A percentile compares a stretch with the other conserved stretches of the same genome.
phyloP scores from a whole-genome alignment of 2,888 invertebrate species.

The Ochropleura plecta region DNA sequence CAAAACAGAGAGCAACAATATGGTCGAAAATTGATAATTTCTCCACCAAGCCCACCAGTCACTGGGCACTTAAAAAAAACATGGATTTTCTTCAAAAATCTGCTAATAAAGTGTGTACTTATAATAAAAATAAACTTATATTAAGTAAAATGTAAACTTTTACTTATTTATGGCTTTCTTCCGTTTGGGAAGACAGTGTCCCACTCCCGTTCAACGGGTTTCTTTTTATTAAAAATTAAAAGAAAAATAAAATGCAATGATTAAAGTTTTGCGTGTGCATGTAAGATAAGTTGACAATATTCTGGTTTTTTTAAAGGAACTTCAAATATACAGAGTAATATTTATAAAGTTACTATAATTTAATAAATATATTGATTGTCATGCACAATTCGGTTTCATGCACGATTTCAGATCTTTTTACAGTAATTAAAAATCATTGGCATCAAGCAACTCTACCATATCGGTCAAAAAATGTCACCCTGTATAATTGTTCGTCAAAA shows the following conservation, averaged over 20 bases:
- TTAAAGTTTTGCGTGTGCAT: slow-evolving; percentile 28
- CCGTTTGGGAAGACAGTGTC: slow-evolving; percentile 70
- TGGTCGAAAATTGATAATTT: slow-evolving; percentile 27
- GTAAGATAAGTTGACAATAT: neutral
- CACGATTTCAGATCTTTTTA: slow-evolving; percentile 51
- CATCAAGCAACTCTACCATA: slow-evolving; percentile 2
- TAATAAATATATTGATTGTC: slow-evolving; percentile 26
- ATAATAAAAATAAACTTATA: slow-evolving; percentile 61
- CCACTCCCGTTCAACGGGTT: slow-evolving; percentile 77
- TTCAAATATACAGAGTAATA: slow-evolving; percentile 28
- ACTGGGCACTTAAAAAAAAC: slow-evolving; percentile 56
- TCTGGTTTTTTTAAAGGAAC: neutral
- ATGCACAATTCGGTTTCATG: slow-evolving; percentile 48
- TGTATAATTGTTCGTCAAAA: slow-evolving; percentile 16
- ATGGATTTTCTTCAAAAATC: slow-evolving; percentile 49
- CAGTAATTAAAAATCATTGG: slow-evolving; percentile 47
- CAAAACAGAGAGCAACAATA: slow-evolving; percentile 43
- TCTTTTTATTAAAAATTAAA: slow-evolving; percentile 45
- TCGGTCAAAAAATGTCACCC: slow-evolving; percentile 12
- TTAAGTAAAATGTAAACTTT: slow-evolving; percentile 65
- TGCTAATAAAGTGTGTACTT: slow-evolving; percentile 63
- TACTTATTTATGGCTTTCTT: slow-evolving; percentile 67
- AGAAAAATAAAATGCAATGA: slow-evolving; percentile 63
- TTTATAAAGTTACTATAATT: slow-evolving; percentile 16
- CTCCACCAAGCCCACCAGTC: slow-evolving; percentile 53